Evolutionary conservation across 2,888 invertebrate genomes (phyloP).

Genomic region (Desoria tigrina): DNA sequence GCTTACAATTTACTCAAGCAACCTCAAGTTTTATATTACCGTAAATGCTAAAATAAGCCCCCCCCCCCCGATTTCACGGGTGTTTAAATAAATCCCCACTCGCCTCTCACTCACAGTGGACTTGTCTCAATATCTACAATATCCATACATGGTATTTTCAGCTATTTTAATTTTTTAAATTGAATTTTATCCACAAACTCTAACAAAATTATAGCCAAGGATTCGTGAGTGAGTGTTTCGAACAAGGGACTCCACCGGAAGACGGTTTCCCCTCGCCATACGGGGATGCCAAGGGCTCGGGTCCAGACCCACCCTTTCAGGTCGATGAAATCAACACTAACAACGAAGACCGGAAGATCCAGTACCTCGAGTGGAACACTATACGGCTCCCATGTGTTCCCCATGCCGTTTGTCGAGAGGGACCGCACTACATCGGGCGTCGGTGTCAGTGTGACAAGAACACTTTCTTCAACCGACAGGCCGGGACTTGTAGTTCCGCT

Average conservation of each 20-base stretch:
- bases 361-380: conserved; percentile 5
- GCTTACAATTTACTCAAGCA: no score
- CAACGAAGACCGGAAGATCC: not conserved
- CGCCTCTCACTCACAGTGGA: no score
- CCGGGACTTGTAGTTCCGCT: not conserved
- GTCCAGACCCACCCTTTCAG: not conserved
- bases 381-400: not conserved
- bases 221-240: not conserved
- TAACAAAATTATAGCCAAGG: no score
- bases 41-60: no score
- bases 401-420: not conserved
- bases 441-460: not conserved
- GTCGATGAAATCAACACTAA: not conserved
- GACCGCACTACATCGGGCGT: not conserved
- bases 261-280: not conserved
- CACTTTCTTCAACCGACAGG: not conserved
- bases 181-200: no score
- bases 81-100: no score
- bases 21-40: no score
- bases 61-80: no score
- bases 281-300: not conserved
- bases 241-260: not conserved
- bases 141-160: no score
- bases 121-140: no score
- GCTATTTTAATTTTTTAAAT: no score